These are phyloP conservation scores for Clarias batrachus DNA, from an alignment of 2,113 vertebrate genomes.

Conservation along the genomic window DNA sequence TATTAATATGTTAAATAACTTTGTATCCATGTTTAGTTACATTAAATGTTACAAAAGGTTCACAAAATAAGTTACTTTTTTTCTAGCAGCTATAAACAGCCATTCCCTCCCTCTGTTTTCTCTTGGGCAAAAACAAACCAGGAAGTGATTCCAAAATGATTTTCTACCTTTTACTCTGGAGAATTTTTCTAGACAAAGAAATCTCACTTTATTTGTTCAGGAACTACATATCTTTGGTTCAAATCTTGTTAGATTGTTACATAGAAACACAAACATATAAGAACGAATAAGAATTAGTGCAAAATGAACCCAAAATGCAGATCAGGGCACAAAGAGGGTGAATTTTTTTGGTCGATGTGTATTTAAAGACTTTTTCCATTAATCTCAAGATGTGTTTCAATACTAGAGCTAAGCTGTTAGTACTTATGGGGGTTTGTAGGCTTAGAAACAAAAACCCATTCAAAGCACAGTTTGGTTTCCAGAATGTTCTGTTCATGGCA, in stretches of 20 bases:
- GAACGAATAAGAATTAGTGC: neutral
- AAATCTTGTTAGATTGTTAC: neutral
- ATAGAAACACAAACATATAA: neutral
- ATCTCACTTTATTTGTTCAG: neutral
- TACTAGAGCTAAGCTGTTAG: constrained; percentile 12
- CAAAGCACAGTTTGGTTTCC: neutral
- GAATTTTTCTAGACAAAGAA: neutral
- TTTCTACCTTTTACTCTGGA: neutral
- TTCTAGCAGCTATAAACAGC: neutral
- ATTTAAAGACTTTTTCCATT: neutral
- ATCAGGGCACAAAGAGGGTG: neutral
- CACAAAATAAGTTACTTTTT: neutral
- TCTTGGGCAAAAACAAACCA: neutral
- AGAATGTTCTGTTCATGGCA: constrained; percentile 1
- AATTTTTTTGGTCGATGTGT: neutral
- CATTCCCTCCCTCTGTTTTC: neutral
- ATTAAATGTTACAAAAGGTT: neutral
- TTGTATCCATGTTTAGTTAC: neutral
- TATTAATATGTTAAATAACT: neutral
- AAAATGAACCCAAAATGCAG: neutral
- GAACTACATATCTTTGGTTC: neutral
- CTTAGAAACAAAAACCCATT: neutral
- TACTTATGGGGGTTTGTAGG: constrained; percentile 18
- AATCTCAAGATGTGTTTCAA: neutral
- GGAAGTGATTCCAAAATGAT: too few relatives aligned